phyloP scores from a whole-genome alignment of 2,797 vertebrate species.

The Urocyon cinereoargenteus region DNA sequence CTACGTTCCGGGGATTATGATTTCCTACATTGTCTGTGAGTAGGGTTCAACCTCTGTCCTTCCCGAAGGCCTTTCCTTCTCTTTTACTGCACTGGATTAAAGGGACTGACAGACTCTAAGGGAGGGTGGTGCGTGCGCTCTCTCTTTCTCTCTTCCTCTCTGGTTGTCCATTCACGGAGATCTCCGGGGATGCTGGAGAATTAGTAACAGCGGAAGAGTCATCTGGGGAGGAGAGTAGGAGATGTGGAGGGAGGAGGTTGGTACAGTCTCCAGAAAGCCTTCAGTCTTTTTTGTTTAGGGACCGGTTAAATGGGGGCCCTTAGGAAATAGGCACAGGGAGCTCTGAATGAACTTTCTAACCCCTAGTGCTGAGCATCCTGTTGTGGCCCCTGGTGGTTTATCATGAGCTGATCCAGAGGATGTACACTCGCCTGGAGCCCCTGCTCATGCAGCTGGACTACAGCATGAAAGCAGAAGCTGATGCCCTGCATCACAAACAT shows the following conservation, averaged over 20 bases:
- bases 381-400: slow-evolving; percentile 99
- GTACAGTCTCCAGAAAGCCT: not conserved
- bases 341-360: slow-evolving; percentile 63
- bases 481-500: slow-evolving; percentile 93
- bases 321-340: not conserved
- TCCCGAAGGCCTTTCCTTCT: not conserved
- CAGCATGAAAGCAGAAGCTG: slow-evolving; percentile 97
- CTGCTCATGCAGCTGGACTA: slow-evolving; percentile 99
- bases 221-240: not conserved
- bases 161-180: not conserved
- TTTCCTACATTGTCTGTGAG: slow-evolving; percentile 99
- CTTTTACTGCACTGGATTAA: not conserved
- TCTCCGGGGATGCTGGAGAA: not conserved
- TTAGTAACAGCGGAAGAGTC: not conserved
- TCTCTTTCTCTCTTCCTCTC: not conserved
- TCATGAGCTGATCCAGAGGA: slow-evolving; percentile 98
- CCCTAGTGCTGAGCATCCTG: slow-evolving; percentile 95
- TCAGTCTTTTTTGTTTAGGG: not conserved
- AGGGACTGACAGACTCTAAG: not conserved
- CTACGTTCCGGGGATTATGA: slow-evolving; percentile 99
- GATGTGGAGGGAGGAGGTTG: not conserved
- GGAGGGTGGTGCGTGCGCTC: not conserved
- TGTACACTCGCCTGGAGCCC: slow-evolving; percentile 98
- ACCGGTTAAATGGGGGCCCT: not conserved
- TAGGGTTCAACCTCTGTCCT: slow-evolving; percentile 62